Evolutionary conservation across 2,113 vertebrate species (phyloP).

Genomic region (Phalacrocorax pelagicus): DNA sequence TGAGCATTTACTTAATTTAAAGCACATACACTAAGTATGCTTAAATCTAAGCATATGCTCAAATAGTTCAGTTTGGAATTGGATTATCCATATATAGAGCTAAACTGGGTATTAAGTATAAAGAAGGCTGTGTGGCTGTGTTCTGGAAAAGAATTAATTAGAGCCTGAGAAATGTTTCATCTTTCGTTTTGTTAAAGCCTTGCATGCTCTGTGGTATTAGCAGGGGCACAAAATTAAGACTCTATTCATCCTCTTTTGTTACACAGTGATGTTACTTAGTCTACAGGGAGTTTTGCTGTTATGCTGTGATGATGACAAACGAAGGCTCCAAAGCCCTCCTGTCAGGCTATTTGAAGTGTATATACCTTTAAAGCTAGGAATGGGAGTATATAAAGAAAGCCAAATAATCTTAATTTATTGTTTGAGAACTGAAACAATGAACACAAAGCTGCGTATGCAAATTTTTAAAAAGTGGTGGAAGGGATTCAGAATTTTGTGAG

Average conservation of each 20-base stretch:
- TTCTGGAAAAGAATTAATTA: not conserved
- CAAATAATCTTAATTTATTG: not conserved
- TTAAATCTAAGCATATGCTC: not conserved
- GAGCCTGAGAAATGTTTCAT: not conserved
- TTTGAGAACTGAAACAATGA: not conserved
- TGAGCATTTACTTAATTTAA: not conserved
- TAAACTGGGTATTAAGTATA: not conserved
- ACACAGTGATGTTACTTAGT: not conserved
- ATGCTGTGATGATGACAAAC: not conserved
- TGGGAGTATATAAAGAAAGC: not conserved
- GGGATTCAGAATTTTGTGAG: not conserved
- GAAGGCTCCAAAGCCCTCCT: not conserved
- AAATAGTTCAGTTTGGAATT: not conserved
- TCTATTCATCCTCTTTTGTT: not conserved
- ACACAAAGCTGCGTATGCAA: not conserved
- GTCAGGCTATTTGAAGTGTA: not conserved
- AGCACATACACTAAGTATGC: not conserved
- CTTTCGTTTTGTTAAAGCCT: not conserved
- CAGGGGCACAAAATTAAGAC: not conserved
- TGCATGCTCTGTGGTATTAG: accelerated
- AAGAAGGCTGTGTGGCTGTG: not conserved
- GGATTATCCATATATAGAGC: not conserved
- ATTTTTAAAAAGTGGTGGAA: not conserved
- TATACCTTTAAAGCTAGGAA: not conserved
- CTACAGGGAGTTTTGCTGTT: not conserved